These are phyloP conservation scores for Idris sp. DNA, from an alignment of 1,140 invertebrate species.

Conservation along the genomic window DNA sequence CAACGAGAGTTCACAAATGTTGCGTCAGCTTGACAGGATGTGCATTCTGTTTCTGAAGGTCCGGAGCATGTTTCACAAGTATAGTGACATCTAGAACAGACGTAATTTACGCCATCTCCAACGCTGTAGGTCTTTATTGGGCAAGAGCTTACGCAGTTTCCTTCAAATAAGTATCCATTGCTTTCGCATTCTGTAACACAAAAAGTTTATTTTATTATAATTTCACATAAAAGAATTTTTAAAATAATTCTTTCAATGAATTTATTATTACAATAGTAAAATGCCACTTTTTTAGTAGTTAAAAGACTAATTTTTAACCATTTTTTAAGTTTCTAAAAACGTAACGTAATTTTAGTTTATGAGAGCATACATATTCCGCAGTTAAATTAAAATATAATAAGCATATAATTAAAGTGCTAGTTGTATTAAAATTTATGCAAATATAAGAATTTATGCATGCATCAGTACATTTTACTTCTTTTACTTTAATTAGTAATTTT, in stretches of 20 bases:
- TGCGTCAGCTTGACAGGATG: conserved; percentile 64
- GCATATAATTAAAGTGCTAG: background rate
- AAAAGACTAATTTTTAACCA: no score
- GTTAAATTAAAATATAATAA: conserved; percentile 5
- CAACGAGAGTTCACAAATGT: conserved; percentile 61
- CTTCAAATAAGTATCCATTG: conserved; percentile 53
- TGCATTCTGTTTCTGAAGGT: conserved; percentile 66
- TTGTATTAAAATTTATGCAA: background rate
- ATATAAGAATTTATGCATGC: background rate
- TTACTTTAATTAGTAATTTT: no score
- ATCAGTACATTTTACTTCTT: no score
- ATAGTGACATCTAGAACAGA: conserved; percentile 68
- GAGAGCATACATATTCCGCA: no score
- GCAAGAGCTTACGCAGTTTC: conserved; percentile 54
- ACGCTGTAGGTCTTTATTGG: conserved; percentile 58
- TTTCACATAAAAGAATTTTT: background rate
- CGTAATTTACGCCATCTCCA: conserved; percentile 41
- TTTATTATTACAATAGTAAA: no score
- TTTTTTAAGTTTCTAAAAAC: no score
- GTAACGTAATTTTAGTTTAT: no score
- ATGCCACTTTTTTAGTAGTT: no score
- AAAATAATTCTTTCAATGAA: background rate
- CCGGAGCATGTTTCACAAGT: conserved; percentile 65
- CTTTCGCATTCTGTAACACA: conserved; percentile 55
- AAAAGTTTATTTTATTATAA: background rate